These are phyloP conservation scores for Tetranychus piercei DNA, from an alignment of 2,888 invertebrate species.

Conservation along the genomic window DNA sequence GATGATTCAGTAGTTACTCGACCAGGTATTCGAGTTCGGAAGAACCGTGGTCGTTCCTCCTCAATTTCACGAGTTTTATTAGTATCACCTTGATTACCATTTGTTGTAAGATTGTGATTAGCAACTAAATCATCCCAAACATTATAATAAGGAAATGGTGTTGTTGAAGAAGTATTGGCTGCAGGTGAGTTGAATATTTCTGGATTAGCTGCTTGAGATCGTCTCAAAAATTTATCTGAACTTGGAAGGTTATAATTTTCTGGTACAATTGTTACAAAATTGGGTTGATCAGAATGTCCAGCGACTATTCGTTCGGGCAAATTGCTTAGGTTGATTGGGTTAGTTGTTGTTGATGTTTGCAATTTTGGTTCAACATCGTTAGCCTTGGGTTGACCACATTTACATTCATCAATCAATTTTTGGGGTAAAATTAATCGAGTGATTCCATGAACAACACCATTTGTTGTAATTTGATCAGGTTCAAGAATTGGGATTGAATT, in stretches of 20 bases:
- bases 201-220: constrained; percentile 1
- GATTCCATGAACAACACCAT: constrained; percentile 31
- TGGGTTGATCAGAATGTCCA: background rate
- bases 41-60: background rate
- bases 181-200: background rate
- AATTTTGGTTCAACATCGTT: background rate
- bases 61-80: background rate
- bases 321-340: background rate
- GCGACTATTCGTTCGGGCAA: background rate
- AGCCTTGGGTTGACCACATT: background rate
- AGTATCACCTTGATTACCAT: background rate
- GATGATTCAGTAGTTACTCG: constrained; percentile 1
- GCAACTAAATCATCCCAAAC: constrained; percentile 10
- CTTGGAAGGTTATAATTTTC: background rate
- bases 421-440: constrained; percentile 29
- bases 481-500: constrained; percentile 25
- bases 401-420: constrained; percentile 24
- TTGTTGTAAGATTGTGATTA: constrained; percentile 1
- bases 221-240: constrained; percentile 3
- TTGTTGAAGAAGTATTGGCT: background rate
- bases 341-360: background rate
- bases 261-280: background rate
- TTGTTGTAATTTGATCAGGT: constrained; percentile 25
- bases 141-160: constrained; percentile 10
- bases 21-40: constrained; percentile 5